phyloP scores from a whole-genome alignment of 2,113 vertebrate genomes.

The Setophaga coronata region DNA sequence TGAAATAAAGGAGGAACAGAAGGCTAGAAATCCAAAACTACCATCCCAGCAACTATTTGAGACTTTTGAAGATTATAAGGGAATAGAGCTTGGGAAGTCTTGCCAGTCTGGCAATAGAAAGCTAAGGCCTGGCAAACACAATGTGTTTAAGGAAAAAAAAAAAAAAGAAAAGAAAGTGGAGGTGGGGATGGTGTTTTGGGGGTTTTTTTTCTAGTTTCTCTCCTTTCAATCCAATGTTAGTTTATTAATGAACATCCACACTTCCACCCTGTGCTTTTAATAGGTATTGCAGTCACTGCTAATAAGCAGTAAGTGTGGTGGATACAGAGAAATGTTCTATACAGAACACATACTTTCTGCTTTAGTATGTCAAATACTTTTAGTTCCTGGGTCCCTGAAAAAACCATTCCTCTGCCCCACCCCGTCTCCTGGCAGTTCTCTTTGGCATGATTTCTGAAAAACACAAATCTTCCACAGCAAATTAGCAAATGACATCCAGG shows the following conservation, averaged over 20 bases:
- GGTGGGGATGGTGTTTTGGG: background rate
- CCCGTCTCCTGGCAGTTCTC: background rate
- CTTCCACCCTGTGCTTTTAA: rapidly evolving
- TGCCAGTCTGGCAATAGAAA: background rate
- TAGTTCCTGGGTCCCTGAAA: background rate
- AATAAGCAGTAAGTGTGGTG: background rate
- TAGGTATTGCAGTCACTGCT: background rate
- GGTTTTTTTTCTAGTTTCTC: background rate
- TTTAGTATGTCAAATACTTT: background rate
- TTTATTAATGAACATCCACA: background rate
- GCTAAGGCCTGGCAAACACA: rapidly evolving
- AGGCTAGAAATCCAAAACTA: background rate
- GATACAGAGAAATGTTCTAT: background rate
- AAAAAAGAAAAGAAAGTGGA: rapidly evolving
- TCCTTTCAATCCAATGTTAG: background rate
- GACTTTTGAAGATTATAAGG: background rate
- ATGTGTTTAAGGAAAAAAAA: too few species aligned
- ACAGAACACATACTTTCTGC: background rate
- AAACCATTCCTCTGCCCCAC: background rate
- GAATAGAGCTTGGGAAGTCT: background rate
- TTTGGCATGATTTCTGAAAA: background rate
- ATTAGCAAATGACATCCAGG: background rate
- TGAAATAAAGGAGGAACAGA: background rate
- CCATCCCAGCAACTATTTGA: background rate
- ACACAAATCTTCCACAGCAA: background rate